Base-by-base conservation (phyloP, 2,888 invertebrate genomes). In the Apoda limacodes region DNA sequence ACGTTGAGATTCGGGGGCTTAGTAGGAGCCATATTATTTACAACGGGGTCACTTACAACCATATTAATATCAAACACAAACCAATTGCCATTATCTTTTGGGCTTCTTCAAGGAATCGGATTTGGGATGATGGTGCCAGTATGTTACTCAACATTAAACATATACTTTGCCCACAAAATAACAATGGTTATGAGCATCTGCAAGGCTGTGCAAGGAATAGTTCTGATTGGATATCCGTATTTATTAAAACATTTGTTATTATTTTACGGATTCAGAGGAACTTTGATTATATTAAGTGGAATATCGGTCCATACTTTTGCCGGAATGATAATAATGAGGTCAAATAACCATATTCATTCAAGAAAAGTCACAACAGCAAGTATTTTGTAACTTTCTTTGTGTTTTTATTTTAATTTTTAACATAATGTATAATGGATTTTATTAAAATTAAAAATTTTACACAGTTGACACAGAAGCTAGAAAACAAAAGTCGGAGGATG, bases 91-190 rank as follows among this genome's bases (percentile, higher is more conserved):
- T 39, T 84, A 1, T 78, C 83, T 2, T 86, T 82, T 54, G 83
- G 84, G 23, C 47, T 82, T 1, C 48, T 85, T 4, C 83, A 85
- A 69, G 85, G 85, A 43, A 57, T 86, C 10, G 88, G 88, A 4
- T 81, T 86, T 28, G 88, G 88, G 5, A 67, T 88, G 38, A 81
- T 87, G 64, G 72, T 85, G 11, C 85, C 87, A 2, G 82, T 87
- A 2, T 81, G 82, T 20, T 86, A 85, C 46, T 82, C 87, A 1
- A 83, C 84, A 1, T 70, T 88, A 28, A 88, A 88, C 43, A 66
- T 75, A 21, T 88, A 86, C 47, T 88, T 86, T 43, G 71, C 83
- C 6, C 80, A 66, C 35, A 84, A 72, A 47, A 74, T 87, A 45
- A 84, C 85, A 0, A 76, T 83, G 36, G 82, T 86, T 1, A 85